These are phyloP conservation scores for Sialia sialis DNA, from an alignment of 2,113 vertebrate genomes.

Conservation along the genomic window DNA sequence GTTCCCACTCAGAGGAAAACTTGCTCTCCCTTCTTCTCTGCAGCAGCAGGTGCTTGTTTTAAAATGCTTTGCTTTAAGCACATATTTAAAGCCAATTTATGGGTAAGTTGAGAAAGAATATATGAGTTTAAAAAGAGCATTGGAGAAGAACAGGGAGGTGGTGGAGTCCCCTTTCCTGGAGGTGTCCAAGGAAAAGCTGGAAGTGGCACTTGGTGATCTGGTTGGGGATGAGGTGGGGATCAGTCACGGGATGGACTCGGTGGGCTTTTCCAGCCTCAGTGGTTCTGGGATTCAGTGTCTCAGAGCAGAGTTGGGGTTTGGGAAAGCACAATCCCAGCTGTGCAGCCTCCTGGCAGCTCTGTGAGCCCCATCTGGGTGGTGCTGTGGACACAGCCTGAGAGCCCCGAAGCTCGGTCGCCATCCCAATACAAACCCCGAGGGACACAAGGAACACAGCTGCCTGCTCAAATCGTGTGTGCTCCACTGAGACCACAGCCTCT, in stretches of 20 bases:
- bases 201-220: neutral
- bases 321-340: neutral
- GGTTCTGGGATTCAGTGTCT: no score
- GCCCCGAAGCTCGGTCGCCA: rapidly evolving
- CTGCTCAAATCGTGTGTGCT: neutral
- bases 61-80: neutral
- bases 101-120: neutral
- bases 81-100: neutral
- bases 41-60: neutral
- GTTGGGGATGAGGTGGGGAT: no score
- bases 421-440: neutral
- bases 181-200: neutral
- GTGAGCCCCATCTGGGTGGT: neutral
- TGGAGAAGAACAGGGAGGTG: neutral
- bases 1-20: neutral
- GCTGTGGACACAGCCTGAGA: neutral
- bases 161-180: neutral
- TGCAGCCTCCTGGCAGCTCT: neutral
- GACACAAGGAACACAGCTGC: neutral
- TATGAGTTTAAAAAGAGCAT: neutral
- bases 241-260: rapidly evolving
- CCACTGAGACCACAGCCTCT: neutral
- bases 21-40: neutral
- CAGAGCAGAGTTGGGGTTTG: neutral
- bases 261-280: neutral